phyloP scores from a whole-genome alignment of 2,888 invertebrate species.

The Malthinus seriepunctatus region DNA sequence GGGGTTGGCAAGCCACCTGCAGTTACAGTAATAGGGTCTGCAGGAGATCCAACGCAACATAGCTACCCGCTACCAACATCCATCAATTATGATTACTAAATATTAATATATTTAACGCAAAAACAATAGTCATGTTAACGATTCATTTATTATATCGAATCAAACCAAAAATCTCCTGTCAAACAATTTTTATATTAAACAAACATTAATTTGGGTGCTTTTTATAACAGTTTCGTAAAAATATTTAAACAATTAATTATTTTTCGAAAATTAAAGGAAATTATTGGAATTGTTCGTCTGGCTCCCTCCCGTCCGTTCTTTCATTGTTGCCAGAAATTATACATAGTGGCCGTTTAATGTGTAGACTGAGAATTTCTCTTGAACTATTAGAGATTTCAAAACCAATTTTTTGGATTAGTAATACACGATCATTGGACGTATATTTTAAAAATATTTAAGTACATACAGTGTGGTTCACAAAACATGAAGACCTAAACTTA shows the following conservation, averaged over 20 bases:
- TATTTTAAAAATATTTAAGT: too few relatives aligned
- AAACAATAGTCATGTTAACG: constrained; percentile 44
- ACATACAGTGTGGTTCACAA: too few relatives aligned
- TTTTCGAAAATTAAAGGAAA: too few relatives aligned
- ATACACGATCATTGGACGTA: too few relatives aligned
- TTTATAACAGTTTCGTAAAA: neutral
- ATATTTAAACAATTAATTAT: neutral
- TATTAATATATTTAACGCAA: constrained; percentile 46
- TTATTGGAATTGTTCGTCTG: too few relatives aligned
- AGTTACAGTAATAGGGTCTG: constrained; percentile 52
- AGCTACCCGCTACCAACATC: constrained; percentile 50
- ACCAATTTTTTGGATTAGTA: too few relatives aligned
- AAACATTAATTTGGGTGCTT: constrained; percentile 20
- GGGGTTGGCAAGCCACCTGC: constrained; percentile 44
- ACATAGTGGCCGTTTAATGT: too few relatives aligned
- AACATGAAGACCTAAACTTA: too few relatives aligned
- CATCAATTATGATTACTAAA: constrained; percentile 52
- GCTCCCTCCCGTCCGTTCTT: too few relatives aligned
- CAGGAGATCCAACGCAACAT: constrained; percentile 44
- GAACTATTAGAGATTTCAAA: too few relatives aligned
- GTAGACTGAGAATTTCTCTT: too few relatives aligned
- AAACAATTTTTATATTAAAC: constrained; percentile 28
- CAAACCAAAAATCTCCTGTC: constrained; percentile 28
- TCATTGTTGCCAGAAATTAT: too few relatives aligned
- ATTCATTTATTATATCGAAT: constrained; percentile 35